Percentiles rank a stretch among this genome's conserved stretches.
Evolutionary conservation across 2,113 vertebrate species (phyloP).

Genomic region (Brienomyrus longianalis): DNA sequence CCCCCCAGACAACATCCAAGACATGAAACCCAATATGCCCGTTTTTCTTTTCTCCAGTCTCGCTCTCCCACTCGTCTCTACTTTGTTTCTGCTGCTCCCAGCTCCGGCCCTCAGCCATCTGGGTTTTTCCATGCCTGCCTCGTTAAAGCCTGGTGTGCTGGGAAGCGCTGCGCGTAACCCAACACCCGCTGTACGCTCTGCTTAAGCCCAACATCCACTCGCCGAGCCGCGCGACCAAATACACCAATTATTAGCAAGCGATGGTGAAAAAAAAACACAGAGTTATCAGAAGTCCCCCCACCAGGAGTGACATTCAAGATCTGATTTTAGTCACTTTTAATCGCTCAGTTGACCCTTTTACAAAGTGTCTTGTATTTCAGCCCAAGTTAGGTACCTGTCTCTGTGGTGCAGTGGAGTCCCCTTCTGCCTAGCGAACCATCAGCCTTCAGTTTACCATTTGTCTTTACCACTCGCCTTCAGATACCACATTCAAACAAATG

Average conservation of each 20-base stretch:
- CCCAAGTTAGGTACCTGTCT: not conserved
- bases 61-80: not conserved
- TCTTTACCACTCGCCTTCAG: not conserved
- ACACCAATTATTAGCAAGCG: not conserved
- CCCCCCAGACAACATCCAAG: slow-evolving; percentile 19
- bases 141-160: slow-evolving; percentile 13
- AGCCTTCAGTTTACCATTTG: not conserved
- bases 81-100: not conserved
- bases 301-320: not conserved
- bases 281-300: not conserved
- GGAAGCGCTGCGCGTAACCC: not conserved
- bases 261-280: not conserved
- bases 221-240: not conserved
- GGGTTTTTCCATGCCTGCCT: slow-evolving; percentile 18
- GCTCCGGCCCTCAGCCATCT: not conserved
- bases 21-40: slow-evolving; percentile 18
- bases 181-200: not conserved
- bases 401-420: not conserved
- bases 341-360: not conserved
- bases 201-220: not conserved
- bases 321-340: not conserved
- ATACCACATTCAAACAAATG: not conserved
- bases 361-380: not conserved
- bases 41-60: not conserved
- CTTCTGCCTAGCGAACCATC: not conserved